phyloP scores from a whole-genome alignment of 1,140 invertebrate genomes.

The Capitella teleta region DNA sequence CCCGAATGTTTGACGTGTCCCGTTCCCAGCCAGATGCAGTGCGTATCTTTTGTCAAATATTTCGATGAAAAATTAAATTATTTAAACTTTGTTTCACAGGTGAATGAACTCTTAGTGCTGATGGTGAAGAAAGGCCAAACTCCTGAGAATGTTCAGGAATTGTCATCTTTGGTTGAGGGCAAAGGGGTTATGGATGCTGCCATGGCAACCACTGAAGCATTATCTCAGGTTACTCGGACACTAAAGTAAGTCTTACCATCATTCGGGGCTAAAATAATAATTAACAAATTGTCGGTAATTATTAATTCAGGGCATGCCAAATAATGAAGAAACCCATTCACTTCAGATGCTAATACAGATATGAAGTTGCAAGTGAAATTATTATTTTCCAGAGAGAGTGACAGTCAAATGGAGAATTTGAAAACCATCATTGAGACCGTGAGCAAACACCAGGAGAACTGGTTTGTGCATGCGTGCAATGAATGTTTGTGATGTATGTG shows the following conservation, averaged over 20 bases:
- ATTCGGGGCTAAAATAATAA: background rate
- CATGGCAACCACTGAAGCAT: too few relatives aligned
- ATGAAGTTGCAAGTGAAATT: background rate
- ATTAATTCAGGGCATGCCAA: background rate
- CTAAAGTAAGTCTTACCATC: background rate
- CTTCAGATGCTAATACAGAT: background rate
- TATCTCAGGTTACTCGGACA: background rate
- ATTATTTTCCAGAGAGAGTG: background rate
- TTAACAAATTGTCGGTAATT: background rate
- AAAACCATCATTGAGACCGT: constrained; percentile 20
- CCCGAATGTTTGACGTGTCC: too few relatives aligned
- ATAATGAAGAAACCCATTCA: background rate
- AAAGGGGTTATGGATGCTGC: too few relatives aligned
- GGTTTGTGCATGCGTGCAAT: constrained; percentile 8
- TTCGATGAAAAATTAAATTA: too few relatives aligned
- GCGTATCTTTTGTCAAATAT: too few relatives aligned
- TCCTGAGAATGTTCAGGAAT: too few relatives aligned
- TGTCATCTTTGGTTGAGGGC: too few relatives aligned
- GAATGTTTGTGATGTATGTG: background rate
- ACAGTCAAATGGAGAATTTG: constrained; percentile 11
- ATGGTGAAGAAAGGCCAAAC: too few relatives aligned
- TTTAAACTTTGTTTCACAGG: too few relatives aligned
- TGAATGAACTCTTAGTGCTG: too few relatives aligned
- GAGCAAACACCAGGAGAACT: constrained; percentile 19
- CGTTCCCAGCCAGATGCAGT: too few relatives aligned